phyloP scores from a whole-genome alignment of 1,140 invertebrate genomes.

The Frieseomelitta varia region DNA sequence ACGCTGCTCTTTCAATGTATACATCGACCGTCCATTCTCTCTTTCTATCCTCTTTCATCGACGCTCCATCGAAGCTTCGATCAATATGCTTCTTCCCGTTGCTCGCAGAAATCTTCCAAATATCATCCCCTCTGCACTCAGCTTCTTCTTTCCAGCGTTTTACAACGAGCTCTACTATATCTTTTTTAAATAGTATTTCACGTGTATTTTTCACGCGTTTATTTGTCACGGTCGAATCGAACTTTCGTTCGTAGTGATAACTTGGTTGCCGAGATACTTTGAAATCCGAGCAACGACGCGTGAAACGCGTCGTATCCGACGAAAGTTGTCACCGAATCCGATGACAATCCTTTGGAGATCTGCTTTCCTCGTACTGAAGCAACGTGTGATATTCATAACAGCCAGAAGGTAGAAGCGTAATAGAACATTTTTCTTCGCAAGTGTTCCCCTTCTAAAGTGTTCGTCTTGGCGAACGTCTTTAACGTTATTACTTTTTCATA shows the following conservation, averaged over 20 bases:
- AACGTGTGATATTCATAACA: not conserved
- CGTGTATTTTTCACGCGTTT: not conserved
- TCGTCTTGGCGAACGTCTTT: not conserved
- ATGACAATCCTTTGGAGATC: constrained; percentile 46
- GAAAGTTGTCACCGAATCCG: constrained; percentile 51
- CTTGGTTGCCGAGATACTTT: constrained; percentile 51
- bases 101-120: not conserved
- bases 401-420: not conserved
- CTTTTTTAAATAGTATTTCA: too few species aligned
- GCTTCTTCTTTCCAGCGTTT: too few species aligned
- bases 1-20: constrained; percentile 57
- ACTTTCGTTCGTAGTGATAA: constrained; percentile 61
- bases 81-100: not conserved
- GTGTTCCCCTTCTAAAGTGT: not conserved
- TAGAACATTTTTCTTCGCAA: not conserved
- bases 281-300: constrained; percentile 51
- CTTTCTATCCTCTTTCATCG: not conserved
- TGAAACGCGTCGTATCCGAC: constrained; percentile 59
- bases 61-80: not conserved
- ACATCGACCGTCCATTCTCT: not conserved
- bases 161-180: too few species aligned
- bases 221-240: constrained; percentile 46
- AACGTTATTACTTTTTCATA: too few species aligned
- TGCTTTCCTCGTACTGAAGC: not conserved
- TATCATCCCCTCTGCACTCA: too few species aligned